These are phyloP conservation scores for Panagrolaimus sp. DNA, from an alignment of 1,140 invertebrate species.

Conservation along the genomic window DNA sequence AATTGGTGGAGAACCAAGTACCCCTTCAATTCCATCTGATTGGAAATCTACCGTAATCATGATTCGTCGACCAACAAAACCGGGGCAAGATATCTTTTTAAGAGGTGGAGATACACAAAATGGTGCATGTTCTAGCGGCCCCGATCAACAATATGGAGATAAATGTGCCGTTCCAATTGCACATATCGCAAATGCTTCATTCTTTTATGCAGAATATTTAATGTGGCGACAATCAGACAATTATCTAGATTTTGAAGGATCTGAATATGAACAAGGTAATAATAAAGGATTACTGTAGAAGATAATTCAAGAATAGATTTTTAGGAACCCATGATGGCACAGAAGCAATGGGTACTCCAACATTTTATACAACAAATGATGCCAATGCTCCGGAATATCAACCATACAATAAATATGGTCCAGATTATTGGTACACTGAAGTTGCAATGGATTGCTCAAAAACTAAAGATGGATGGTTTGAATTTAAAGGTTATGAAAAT, in stretches of 20 bases:
- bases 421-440: slow-evolving; percentile 64
- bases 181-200: slow-evolving; percentile 57
- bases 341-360: slow-evolving; percentile 60
- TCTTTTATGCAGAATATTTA: slow-evolving; percentile 60
- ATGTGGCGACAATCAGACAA: slow-evolving; percentile 61
- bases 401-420: slow-evolving; percentile 59
- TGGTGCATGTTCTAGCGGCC: slow-evolving; percentile 39
- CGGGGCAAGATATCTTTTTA: slow-evolving; percentile 63
- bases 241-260: slow-evolving; percentile 59
- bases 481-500: slow-evolving; percentile 59
- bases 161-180: slow-evolving; percentile 60
- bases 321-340: slow-evolving; percentile 55
- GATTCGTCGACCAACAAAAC: slow-evolving; percentile 59
- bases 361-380: slow-evolving; percentile 62
- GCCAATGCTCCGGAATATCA: slow-evolving; percentile 55
- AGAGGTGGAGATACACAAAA: slow-evolving; percentile 61
- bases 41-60: slow-evolving; percentile 60
- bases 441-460: slow-evolving; percentile 63
- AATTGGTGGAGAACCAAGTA: slow-evolving; percentile 11
- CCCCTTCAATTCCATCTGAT: slow-evolving; percentile 35
- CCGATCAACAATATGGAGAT: slow-evolving; percentile 41
- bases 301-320: too few relatives aligned
- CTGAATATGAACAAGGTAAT: slow-evolving; percentile 22
- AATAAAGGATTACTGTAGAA: too few relatives aligned
- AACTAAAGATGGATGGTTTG: slow-evolving; percentile 63